Conservation (phyloP, 2,888 invertebrate species). For the Tenodera sinensis region DNA sequence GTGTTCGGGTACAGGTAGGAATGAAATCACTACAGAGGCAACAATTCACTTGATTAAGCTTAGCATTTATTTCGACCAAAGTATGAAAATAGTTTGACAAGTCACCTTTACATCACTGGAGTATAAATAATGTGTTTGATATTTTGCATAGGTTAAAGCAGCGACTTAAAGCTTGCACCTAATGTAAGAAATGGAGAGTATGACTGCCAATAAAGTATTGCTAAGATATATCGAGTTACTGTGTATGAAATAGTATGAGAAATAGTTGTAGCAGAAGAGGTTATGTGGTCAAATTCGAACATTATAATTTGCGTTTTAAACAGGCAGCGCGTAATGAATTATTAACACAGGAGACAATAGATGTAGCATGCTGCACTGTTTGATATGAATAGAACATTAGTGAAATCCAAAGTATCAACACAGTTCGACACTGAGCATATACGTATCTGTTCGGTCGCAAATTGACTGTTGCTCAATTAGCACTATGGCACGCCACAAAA, state of each 20-base stretch:
- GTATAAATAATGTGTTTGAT: neutral
- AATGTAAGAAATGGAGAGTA: too few relatives aligned
- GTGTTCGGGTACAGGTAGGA: neutral
- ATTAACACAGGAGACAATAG: too few relatives aligned
- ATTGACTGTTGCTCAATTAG: too few relatives aligned
- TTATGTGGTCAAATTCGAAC: neutral
- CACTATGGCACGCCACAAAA: too few relatives aligned
- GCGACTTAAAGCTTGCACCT: too few relatives aligned
- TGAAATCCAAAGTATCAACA: too few relatives aligned
- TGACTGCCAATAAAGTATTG: too few relatives aligned
- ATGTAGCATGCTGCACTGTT: too few relatives aligned
- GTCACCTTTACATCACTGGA: neutral
- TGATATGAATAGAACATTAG: too few relatives aligned
- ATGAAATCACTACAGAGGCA: neutral
- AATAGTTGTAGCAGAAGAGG: neutral
- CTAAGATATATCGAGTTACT: neutral
- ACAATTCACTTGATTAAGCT: neutral
- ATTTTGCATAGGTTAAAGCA: neutral
- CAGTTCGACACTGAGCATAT: too few relatives aligned
- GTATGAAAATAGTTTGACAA: neutral
- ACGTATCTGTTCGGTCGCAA: too few relatives aligned
- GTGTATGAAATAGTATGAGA: neutral
- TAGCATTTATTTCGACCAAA: neutral
- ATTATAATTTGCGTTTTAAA: neutral
- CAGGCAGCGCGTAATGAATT: too few relatives aligned